Evolutionary conservation across 2,797 vertebrate species (phyloP), one percentile per base, ranked within the genome.

Genomic region (Parauchenoglanis ngamensis): DNA sequence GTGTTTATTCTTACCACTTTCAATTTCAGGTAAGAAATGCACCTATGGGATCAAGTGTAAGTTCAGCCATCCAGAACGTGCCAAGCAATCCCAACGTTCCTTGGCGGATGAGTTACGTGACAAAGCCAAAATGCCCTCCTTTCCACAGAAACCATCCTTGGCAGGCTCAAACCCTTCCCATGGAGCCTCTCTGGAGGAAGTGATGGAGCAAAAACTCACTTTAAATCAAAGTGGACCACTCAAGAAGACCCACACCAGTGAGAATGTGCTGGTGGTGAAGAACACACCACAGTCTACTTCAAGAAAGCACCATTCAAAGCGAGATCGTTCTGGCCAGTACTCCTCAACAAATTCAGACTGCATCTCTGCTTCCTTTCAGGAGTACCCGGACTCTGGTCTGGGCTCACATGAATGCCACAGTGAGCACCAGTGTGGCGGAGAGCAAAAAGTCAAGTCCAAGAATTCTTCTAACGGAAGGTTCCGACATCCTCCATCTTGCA

Each of bases 41-140:
- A 99, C 98, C 4, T 99, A 96, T 82, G 98, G 98, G 84, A 96
- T 97, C 92, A 99, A 98, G 93, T 99, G 98, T 93, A 99, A 98
- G 92, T 99, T 97, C 93, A 95, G 95, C 91, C 98, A 99, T 90
- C 97, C 97, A 0, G 97, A 98, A 90, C 95, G 97, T 88, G 94
- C 93, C 92, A 97, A 97, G 92, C 97, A 98, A 92, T 96, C 97
- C 80, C 95, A 96, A 90, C 95, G 95, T 89, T 94, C 95, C 35
- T 94, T 99, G 79, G 97, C 97, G 5, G 97, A 98, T 81, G 97
- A 97, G 91, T 96, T 98, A 88, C 95, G 97, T 78, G 97, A 97
- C 91, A 97, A 95, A 92, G 96, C 96, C 86, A 98, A 96, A 95
- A 93, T 96, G 87, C 94, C 95, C 49, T 93, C 94, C 4, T 12